Base-by-base conservation (phyloP, 2,888 invertebrate species). In the Trichopria drosophilae region DNA sequence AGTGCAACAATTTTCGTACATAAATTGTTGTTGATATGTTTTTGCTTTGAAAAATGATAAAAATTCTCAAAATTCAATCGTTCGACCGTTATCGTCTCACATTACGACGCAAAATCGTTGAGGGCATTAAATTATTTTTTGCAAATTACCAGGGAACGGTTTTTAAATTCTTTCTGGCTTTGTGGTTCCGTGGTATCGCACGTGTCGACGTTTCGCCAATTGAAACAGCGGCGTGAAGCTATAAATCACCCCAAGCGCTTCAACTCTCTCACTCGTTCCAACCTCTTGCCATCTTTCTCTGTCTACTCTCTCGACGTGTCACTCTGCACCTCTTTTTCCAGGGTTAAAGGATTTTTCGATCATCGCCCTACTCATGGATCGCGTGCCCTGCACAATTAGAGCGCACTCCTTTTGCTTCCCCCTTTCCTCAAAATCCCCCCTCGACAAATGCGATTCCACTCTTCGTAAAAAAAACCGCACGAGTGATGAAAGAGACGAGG, bases 311-410 rank as follows among this genome's bases (percentile, higher is more conserved):
- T n/a, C n/a, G n/a, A n/a, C 22, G 23, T 42, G 26, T 16, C 16
- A 13, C n/a, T 13, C 9, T 42, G 18, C 45, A 45, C 36, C 45
- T 43, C 43, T 32, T 43, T 43, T 32, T 28, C 36, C 19, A 13
- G 6, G 23, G 29, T 13, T 13, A 29, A 29, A 46, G 37, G 37
- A 46, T 46, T 37, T 45, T n/a, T 12, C 28, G n/a, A 24, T 6
- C 35, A 16, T 37, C 37, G 22, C 13, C 37, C 15, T 16, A 20
- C 23, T 32, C 29, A n/a, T n/a, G n/a, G 32, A 19, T 49, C 49
- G 49, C 49, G 49, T 49, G 49, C 42, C 42, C 31, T 22, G 26
- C 31, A 51, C 45, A 45, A 51, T 51, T 51, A 51, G 51, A 29
- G 24, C 20, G 35, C 20, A 15, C 22, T 13, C 43, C 26, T 24